These are phyloP conservation scores for Oenanthe melanoleuca DNA, from an alignment of 2,113 vertebrate species.

Conservation along the genomic window DNA sequence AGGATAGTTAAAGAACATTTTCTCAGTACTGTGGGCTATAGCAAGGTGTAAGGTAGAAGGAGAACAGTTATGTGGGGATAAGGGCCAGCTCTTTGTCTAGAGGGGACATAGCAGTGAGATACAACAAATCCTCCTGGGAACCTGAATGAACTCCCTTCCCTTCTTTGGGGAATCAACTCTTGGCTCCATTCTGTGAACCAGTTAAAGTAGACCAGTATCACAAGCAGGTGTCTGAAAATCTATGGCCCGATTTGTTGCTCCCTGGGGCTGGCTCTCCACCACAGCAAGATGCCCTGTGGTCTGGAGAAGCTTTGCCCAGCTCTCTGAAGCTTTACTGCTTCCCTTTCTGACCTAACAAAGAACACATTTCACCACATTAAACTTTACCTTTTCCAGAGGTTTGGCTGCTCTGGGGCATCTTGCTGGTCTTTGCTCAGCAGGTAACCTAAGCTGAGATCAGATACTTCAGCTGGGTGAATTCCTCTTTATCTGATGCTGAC, in stretches of 20 bases:
- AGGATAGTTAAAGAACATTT: neutral
- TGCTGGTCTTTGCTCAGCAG: neutral
- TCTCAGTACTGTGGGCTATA: neutral
- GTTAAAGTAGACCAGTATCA: neutral
- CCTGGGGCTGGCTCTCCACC: neutral
- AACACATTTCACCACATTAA: neutral
- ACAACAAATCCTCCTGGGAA: neutral
- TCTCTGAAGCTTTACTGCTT: neutral
- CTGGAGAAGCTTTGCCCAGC: neutral
- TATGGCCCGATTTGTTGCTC: neutral
- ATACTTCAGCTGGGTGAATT: constrained; percentile 26
- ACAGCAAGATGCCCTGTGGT: neutral
- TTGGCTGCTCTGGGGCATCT: neutral
- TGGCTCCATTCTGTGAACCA: neutral
- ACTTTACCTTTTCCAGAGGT: neutral
- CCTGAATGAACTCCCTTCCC: neutral
- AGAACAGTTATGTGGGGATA: neutral
- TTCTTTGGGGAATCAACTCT: neutral
- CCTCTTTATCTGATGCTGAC: constrained; percentile 66
- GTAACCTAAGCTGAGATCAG: constrained; percentile 47
- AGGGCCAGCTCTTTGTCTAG: neutral
- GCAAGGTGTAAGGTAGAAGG: neutral
- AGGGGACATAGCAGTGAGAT: neutral
- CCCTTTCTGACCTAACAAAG: neutral
- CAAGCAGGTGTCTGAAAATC: neutral